Evolutionary conservation across 2,797 vertebrate species (phyloP).

Genomic region (Crocodylus rhombifer): DNA sequence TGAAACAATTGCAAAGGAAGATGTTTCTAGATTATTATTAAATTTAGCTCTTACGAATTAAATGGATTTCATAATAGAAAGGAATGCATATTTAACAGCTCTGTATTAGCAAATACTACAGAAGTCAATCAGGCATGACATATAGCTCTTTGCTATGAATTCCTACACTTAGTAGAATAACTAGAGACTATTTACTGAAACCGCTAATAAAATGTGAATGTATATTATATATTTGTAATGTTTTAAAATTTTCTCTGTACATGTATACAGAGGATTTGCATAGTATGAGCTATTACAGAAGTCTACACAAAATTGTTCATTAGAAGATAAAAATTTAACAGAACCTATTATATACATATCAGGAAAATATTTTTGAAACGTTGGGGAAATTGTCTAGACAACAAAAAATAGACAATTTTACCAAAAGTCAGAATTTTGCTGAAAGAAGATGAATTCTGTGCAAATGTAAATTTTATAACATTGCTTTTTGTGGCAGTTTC

Average conservation of each 20-base stretch:
- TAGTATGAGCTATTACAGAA: not conserved
- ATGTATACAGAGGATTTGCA: not conserved
- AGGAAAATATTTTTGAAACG: not conserved
- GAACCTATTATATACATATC: not conserved
- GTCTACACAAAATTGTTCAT: not conserved
- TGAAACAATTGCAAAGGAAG: not conserved
- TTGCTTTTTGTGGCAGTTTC: not conserved
- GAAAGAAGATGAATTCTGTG: not conserved
- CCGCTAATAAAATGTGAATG: not conserved
- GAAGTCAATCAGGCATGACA: not conserved
- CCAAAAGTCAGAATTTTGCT: not conserved
- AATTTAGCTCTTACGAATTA: not conserved
- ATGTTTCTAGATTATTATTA: not conserved
- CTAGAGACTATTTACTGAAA: not conserved
- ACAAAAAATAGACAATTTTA: not conserved
- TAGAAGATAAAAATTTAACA: not conserved
- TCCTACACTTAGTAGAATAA: not conserved
- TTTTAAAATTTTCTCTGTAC: not conserved
- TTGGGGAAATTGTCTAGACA: not conserved
- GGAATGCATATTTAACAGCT: not conserved
- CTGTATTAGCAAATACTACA: not conserved
- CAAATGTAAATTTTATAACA: not conserved
- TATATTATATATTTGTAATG: not conserved
- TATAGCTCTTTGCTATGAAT: not conserved
- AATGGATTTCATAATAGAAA: not conserved